Evolutionary conservation across 2,888 invertebrate species (phyloP), one percentile per base, ranked within the genome.

Genomic region (Hartigia nigra): DNA sequence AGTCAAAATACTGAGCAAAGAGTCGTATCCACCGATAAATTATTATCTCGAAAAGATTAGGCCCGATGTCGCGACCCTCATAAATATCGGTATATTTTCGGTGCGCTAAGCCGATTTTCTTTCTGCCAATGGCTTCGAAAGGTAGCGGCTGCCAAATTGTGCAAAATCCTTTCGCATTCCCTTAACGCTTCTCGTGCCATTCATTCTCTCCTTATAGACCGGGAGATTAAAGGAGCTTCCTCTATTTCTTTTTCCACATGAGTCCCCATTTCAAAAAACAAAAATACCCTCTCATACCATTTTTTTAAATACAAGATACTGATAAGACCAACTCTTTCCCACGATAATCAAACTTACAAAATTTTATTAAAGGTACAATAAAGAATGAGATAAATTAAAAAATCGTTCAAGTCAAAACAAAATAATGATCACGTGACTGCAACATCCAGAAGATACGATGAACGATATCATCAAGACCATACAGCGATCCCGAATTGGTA

Each of bases 41-140:
- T 91, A 88, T 89, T 90, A 91, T 91, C 91, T 90, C 86, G 86
- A 87, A 86, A 91, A 91, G 91, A 91, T 91, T 91, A 91, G 90
- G 88, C 86, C 86, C 85, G 86, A 90, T 91, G 90, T 90, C 89
- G 88, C 90, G 90, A 90, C 91, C 90, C 90, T 91, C 90, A 91
- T 91, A 91, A 91, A 91, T 91, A 91, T 90, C 88, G 86, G 90
- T 88, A 90, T 90, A 90, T 91, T 90, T 90, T 89, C 87, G 87
- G 55, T 86, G 82, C 84, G 87, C 87, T 91, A 91, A 91, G 91
- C 91, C 91, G 91, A 91, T 91, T 91, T 90, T 87, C 89, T 91
- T 88, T 88, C 87, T 88, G 87, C 87, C 86, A 88, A 89, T 90
- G 88, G 82, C 87, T 89, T 89, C 88, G 88, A 90, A 90, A 88